Percentiles rank a stretch among this genome's conserved stretches.
phyloP scores from a whole-genome alignment of 2,113 vertebrate species.

The Chlamydotis undulata region DNA sequence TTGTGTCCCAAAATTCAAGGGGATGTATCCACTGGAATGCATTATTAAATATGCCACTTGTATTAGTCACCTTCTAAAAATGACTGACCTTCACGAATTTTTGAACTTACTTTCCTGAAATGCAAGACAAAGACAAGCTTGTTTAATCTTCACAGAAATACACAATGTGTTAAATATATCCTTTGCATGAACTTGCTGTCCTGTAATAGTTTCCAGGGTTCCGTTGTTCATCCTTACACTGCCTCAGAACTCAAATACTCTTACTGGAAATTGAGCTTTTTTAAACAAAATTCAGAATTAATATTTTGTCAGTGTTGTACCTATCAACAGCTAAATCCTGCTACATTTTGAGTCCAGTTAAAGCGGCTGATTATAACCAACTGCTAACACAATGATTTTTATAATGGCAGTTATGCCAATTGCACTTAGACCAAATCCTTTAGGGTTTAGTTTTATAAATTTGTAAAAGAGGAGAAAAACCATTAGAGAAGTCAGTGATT shows the following conservation, averaged over 20 bases:
- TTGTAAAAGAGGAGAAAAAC: conserved; percentile 65
- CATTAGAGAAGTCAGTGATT: conserved; percentile 64
- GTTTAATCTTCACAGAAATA: conserved; percentile 1
- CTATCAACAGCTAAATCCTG: conserved; percentile 45
- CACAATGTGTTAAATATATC: not conserved
- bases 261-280: not conserved
- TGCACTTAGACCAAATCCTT: conserved; percentile 64
- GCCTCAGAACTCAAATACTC: conserved; percentile 21
- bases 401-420: conserved; percentile 57
- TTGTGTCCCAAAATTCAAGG: not conserved
- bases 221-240: not conserved
- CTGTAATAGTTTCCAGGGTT: not conserved
- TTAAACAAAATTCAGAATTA: not conserved
- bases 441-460: conserved; percentile 70
- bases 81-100: not conserved
- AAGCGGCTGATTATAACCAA: conserved; percentile 52
- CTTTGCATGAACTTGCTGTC: not conserved
- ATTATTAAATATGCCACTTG: not conserved
- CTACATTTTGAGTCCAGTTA: conserved; percentile 53
- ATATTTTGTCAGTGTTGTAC: not conserved
- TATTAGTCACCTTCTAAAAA: not conserved
- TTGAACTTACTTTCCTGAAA: not conserved
- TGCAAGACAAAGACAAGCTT: not conserved
- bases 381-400: conserved; percentile 65
- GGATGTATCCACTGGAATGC: not conserved